Evolutionary conservation across 2,113 vertebrate species (phyloP), one percentile per base, ranked within the genome.

Genomic region (Aspidoscelis tigris): DNA sequence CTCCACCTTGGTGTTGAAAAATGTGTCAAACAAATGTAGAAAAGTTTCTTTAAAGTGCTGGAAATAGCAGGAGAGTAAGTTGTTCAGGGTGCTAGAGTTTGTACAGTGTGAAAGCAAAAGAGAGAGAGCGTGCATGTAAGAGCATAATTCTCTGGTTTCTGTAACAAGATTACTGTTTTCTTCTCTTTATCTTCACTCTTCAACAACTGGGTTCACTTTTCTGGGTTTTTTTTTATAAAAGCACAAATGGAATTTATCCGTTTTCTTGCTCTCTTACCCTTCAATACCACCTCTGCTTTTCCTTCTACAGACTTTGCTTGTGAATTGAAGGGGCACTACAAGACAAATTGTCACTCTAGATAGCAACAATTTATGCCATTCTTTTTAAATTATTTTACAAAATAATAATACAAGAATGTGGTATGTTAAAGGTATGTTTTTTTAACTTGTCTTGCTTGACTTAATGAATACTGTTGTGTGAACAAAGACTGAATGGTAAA

Each of bases 101-200:
- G 94, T 95, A 92, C 94, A 81, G 93, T 93, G 90, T 96, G 94
- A 95, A 96, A 96, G 92, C 88, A 94, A 88, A 90, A 92, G 91
- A 92, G 93, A 91, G 89, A 84, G 71, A 80, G 24, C 8, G 0
- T 21, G 80, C 89, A 91, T 93, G 90, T 91, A 93, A 95, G 94
- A 96, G 92, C 94, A 92, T 95, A 96, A 96, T 96, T 96, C 93
- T 96, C 93, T 93, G 95, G 95, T 96, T 96, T 96, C 96, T 96
- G 93, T 96, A 94, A 96, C 96, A 96, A 96, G 95, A 96, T 96
- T 96, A 96, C 96, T 96, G 96, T 96, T 96, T 96, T 96, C 96
- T 96, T 96, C 96, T 95, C 95, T 95, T 95, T 96, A 95, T 95
- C 94, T 92, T 95, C 94, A 96, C 94, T 95, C 94, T 95, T 95